phyloP scores from a whole-genome alignment of 2,797 vertebrate genomes.

The Scarus forsteni region DNA sequence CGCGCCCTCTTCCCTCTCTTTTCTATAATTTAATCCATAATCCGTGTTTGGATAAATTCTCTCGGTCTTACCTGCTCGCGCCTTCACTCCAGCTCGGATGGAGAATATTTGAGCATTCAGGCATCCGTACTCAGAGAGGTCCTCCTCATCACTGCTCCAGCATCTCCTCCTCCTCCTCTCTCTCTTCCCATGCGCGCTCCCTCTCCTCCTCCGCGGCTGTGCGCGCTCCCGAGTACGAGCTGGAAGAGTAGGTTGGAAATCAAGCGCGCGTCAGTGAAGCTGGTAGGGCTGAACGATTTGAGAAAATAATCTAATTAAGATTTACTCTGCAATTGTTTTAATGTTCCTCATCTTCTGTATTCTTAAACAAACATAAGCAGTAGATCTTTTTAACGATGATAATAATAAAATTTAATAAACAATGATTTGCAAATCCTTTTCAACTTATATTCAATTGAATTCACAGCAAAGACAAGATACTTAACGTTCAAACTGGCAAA shows the following conservation, averaged over 20 bases:
- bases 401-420: too few relatives aligned
- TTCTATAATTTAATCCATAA: too few relatives aligned
- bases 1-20: background rate
- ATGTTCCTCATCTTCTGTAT: too few relatives aligned
- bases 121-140: constrained; percentile 26
- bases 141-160: constrained; percentile 8
- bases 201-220: background rate
- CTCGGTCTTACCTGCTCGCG: constrained; percentile 30
- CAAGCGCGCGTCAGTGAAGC: background rate
- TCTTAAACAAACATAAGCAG: too few relatives aligned
- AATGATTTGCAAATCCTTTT: too few relatives aligned
- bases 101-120: constrained; percentile 7
- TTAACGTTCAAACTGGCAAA: too few relatives aligned
- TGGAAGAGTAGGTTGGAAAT: background rate
- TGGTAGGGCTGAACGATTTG: too few relatives aligned
- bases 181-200: constrained; percentile 10
- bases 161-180: constrained; percentile 24
- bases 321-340: too few relatives aligned
- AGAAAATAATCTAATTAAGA: too few relatives aligned
- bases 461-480: too few relatives aligned
- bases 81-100: background rate
- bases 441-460: too few relatives aligned
- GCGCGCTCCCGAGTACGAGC: constrained; percentile 29
- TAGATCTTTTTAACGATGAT: too few relatives aligned
- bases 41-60: background rate